Evolutionary conservation across 1,140 invertebrate species (phyloP).

Genomic region (Ips nitidus): DNA sequence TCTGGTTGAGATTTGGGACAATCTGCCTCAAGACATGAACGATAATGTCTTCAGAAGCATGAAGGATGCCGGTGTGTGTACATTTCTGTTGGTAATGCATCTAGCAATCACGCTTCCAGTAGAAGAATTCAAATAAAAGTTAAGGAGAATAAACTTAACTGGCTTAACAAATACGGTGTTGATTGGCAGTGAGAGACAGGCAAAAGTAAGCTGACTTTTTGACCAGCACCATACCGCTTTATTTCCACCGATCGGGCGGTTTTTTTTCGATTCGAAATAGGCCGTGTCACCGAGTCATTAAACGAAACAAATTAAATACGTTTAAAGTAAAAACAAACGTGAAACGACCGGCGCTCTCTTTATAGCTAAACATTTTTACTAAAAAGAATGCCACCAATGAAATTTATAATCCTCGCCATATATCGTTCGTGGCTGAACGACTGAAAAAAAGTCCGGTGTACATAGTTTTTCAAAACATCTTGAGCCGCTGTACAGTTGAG

Average conservation of each 20-base stretch:
- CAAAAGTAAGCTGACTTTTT: not conserved
- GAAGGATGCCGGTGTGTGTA: too few relatives aligned
- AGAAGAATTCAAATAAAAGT: too few relatives aligned
- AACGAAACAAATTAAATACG: conserved; percentile 29
- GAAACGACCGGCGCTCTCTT: conserved; percentile 32
- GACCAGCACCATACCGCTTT: conserved; percentile 1
- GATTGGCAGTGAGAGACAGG: too few relatives aligned
- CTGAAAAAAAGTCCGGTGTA: conserved; percentile 24
- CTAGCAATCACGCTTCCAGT: too few relatives aligned
- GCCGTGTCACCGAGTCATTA: conserved; percentile 19
- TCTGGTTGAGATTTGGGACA: too few relatives aligned
- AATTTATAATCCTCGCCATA: conserved; percentile 36
- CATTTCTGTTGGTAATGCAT: too few relatives aligned
- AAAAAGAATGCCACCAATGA: conserved; percentile 36
- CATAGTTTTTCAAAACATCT: conserved; percentile 32
- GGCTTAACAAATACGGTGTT: too few relatives aligned
- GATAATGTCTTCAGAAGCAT: too few relatives aligned
- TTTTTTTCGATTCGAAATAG: conserved; percentile 37
- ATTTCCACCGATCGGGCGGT: conserved; percentile 41
- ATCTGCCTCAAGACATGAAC: too few relatives aligned
- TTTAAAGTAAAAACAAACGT: conserved; percentile 29
- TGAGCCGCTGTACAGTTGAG: conserved; percentile 23
- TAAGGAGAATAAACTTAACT: too few relatives aligned
- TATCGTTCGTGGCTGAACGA: conserved; percentile 30
- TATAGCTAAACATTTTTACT: conserved; percentile 31